Conservation (phyloP, 2,888 invertebrate genomes). For the Enchytraeus crypticus region DNA sequence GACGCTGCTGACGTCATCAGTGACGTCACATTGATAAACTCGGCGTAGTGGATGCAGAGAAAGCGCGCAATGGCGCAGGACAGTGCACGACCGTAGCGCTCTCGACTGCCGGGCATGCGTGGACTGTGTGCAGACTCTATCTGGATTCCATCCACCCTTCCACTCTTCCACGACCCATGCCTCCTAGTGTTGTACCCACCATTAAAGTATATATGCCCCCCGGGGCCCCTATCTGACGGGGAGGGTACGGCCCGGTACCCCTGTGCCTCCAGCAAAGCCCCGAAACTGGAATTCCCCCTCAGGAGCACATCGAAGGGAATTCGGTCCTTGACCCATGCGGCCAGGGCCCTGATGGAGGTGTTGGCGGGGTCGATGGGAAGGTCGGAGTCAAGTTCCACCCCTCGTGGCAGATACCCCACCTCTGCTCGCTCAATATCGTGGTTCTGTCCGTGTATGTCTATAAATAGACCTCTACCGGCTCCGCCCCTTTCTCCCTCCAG, state of each 20-base stretch:
- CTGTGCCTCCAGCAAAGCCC: conserved; percentile 15
- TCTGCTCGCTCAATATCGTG: conserved; percentile 21
- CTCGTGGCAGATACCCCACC: conserved; percentile 19
- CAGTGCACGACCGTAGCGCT: neutral
- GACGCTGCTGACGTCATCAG: too few relatives aligned
- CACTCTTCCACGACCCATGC: conserved; percentile 23
- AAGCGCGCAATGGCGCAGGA: neutral
- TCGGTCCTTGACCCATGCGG: neutral
- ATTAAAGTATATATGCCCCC: conserved; percentile 15
- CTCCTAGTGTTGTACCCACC: conserved; percentile 24
- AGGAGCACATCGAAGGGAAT: conserved; percentile 5
- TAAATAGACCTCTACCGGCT: conserved; percentile 11
- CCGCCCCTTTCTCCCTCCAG: too few relatives aligned
- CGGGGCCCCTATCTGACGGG: conserved; percentile 17
- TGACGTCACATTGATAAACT: too few relatives aligned
- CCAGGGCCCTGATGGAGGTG: conserved; percentile 15
- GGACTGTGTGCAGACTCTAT: conserved; percentile 7
- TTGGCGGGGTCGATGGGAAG: neutral
- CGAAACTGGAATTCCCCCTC: conserved; percentile 21
- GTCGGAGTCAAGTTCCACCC: conserved; percentile 8
- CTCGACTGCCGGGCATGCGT: neutral
- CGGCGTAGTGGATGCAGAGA: neutral
- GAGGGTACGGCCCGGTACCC: conserved; percentile 27
- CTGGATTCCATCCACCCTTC: conserved; percentile 19
- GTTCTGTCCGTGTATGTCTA: conserved; percentile 29